Evolutionary conservation across 2,797 vertebrate species (phyloP).

Genomic region (Phalloptychus januarius): DNA sequence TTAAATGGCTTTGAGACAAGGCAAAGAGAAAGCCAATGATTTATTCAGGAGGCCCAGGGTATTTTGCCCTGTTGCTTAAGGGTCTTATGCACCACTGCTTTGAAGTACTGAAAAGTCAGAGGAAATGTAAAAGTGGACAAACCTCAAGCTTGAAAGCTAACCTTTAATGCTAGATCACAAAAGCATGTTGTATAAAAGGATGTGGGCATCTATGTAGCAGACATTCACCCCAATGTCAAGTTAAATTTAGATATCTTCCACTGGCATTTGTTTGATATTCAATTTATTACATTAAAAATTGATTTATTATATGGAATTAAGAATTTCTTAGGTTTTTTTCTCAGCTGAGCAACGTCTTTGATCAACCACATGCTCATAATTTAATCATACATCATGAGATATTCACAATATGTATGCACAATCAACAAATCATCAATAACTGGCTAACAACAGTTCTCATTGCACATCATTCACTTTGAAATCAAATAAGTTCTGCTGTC

Average conservation of each 20-base stretch:
- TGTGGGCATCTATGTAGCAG: slow-evolving; percentile 35
- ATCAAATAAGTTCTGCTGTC: not conserved
- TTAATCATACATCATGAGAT: too few relatives aligned
- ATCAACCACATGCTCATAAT: not conserved
- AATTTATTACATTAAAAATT: not conserved
- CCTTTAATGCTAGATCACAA: slow-evolving; percentile 69
- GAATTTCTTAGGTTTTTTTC: not conserved
- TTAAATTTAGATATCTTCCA: slow-evolving; percentile 15
- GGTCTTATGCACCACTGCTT: slow-evolving; percentile 70
- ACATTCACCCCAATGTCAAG: slow-evolving; percentile 30
- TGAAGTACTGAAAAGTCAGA: slow-evolving; percentile 64
- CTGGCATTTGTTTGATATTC: not conserved
- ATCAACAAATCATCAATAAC: not conserved
- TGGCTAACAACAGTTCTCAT: not conserved
- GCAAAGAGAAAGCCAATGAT: slow-evolving; percentile 67
- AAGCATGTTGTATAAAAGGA: slow-evolving; percentile 57
- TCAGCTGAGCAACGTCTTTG: not conserved
- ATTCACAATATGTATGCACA: not conserved
- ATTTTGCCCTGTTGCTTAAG: slow-evolving; percentile 73
- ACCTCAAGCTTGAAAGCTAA: slow-evolving; percentile 53
- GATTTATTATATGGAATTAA: not conserved
- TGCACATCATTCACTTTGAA: not conserved
- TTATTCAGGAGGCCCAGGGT: slow-evolving; percentile 75
- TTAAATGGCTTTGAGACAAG: slow-evolving; percentile 66
- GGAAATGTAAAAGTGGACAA: slow-evolving; percentile 70